phyloP scores from a whole-genome alignment of 2,888 invertebrate genomes.

The Lymantria dispar region DNA sequence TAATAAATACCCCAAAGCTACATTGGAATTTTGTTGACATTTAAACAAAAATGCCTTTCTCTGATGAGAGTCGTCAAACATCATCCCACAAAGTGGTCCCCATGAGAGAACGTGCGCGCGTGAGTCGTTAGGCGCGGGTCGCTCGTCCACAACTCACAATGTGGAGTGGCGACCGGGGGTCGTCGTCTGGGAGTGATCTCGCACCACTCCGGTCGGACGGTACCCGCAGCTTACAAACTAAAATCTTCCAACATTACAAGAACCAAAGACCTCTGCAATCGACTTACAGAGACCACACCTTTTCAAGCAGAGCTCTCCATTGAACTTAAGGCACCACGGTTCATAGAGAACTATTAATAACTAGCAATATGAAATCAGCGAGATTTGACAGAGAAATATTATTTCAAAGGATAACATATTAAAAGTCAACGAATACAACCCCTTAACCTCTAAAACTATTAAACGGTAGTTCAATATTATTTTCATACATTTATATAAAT shows the following conservation, averaged over 20 bases:
- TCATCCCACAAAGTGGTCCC: neutral
- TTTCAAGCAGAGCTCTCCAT: neutral
- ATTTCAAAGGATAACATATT: neutral
- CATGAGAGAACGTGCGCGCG: neutral
- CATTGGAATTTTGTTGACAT: too few species aligned
- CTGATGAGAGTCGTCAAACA: too few species aligned
- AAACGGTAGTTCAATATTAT: neutral
- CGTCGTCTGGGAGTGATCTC: constrained; percentile 26
- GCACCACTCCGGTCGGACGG: constrained; percentile 18
- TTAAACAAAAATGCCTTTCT: too few species aligned
- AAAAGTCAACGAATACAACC: neutral
- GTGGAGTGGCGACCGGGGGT: constrained; percentile 43
- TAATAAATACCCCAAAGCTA: too few species aligned
- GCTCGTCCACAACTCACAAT: constrained; percentile 57
- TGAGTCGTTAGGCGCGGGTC: constrained; percentile 32
- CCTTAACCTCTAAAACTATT: neutral
- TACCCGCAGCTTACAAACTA: constrained; percentile 19
- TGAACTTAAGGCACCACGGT: neutral
- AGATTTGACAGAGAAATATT: neutral
- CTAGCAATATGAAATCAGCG: neutral
- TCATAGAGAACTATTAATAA: neutral
- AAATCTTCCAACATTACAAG: constrained; percentile 4
- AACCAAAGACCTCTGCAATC: constrained; percentile 1
- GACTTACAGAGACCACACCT: neutral
- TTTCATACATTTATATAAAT: neutral